Conservation (phyloP, 2,888 invertebrate genomes). For the Amphiduros pacificus region DNA sequence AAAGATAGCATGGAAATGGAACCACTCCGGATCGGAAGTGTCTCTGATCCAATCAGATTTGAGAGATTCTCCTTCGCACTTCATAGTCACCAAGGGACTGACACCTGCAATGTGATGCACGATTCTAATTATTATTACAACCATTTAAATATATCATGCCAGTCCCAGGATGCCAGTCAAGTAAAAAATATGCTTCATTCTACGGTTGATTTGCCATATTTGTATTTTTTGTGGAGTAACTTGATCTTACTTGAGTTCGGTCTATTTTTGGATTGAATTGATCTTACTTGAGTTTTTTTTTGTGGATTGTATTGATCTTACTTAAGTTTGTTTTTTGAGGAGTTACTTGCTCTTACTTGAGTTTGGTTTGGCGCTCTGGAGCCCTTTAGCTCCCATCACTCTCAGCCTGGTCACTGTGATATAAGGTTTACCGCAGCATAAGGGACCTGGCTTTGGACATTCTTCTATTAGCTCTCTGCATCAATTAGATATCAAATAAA, state of each 20-base stretch:
- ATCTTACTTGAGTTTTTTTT: too few relatives aligned
- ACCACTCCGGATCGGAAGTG: constrained; percentile 57
- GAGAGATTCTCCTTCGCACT: constrained; percentile 62
- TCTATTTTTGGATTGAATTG: too few relatives aligned
- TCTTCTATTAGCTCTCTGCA: constrained; percentile 57
- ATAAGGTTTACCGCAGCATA: constrained; percentile 39
- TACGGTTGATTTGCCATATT: too few relatives aligned
- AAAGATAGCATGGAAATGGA: constrained; percentile 58
- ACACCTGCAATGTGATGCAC: not conserved
- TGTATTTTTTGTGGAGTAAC: too few relatives aligned
- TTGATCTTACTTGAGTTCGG: too few relatives aligned
- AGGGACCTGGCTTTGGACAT: constrained; percentile 50
- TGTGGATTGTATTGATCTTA: too few relatives aligned
- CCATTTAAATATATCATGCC: not conserved
- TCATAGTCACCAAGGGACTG: constrained; percentile 60
- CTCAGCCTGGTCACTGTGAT: constrained; percentile 57
- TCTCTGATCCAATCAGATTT: constrained; percentile 52
- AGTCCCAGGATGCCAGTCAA: not conserved
- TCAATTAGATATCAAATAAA: too few relatives aligned
- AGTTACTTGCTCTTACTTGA: too few relatives aligned
- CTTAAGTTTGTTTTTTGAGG: too few relatives aligned
- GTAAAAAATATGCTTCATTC: too few relatives aligned
- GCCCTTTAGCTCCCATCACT: constrained; percentile 56
- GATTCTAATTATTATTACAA: not conserved
- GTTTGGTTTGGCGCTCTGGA: too few relatives aligned